Evolutionary conservation across 2,113 vertebrate species (phyloP), one percentile per base, ranked within the genome.

Genomic region (Rhea pennata): DNA sequence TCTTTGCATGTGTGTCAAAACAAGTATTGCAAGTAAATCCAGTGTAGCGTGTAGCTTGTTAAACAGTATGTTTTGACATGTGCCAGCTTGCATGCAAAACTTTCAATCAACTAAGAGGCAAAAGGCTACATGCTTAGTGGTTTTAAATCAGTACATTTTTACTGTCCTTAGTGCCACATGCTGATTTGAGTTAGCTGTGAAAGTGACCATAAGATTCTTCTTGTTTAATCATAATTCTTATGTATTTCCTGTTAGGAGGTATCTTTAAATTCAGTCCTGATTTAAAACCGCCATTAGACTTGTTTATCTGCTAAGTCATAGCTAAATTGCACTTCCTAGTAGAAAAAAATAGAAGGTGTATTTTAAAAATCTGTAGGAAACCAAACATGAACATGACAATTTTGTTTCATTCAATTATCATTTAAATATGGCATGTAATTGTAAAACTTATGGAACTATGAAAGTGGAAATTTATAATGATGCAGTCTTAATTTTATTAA

Each of bases 391-490:
- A 92, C 59, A 85, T 95, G 96, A 97, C 96, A 84, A 93, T 96
- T 98, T 95, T 2, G 64, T 97, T 98, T 98, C 85, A 95, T 98
- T 98, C 93, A 98, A 98, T 98, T 98, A 98, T 98, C 95, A 97
- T 97, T 98, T 95, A 98, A 98, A 98, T 98, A 98, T 92, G 93
- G 97, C 97, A 97, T 98, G 93, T 98, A 98, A 98, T 98, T 98
- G 96, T 97, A 87, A 97, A 98, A 98, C 86, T 97, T 98, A 98
- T 7, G 80, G 96, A 98, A 97, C 97, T 98, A 97, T 98, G 95
- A 96, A 98, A 98, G 96, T 98, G 98, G 97, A 98, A 98, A 98
- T 98, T 98, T 98, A 97, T 98, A 98, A 98, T 97, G 97, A 98
- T 97, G 96, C 96, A 96, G 91, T 90, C 96, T 98, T 98, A 98